Percentiles rank a stretch among this genome's conserved stretches.
phyloP scores from a whole-genome alignment of 2,797 vertebrate genomes.

The Urophycis tenuis region DNA sequence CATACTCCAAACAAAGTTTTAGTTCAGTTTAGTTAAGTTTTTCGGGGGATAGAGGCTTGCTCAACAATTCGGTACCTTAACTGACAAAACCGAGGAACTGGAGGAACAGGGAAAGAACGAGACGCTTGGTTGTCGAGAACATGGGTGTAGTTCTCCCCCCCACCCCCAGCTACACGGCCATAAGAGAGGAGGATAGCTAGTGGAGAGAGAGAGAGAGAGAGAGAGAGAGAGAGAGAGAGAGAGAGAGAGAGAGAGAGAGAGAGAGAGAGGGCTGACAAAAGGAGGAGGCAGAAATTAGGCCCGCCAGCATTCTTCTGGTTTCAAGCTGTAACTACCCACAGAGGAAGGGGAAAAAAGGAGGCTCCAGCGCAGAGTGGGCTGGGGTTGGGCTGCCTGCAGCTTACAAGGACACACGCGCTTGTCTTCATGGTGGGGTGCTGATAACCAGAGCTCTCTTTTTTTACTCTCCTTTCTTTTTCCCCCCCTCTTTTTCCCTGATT shows the following conservation, averaged over 20 bases:
- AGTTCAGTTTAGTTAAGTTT: too few relatives aligned
- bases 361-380: conserved; percentile 75
- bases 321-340: conserved; percentile 86
- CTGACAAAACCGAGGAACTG: background rate
- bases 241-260: conserved; percentile 60
- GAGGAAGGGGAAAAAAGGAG: conserved; percentile 55
- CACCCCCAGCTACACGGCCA: conserved; percentile 49
- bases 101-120: conserved; percentile 45
- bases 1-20: background rate
- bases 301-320: conserved; percentile 96
- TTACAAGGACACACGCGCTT: conserved; percentile 72
- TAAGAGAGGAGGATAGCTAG: conserved; percentile 65
- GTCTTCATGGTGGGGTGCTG: conserved; percentile 71
- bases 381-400: conserved; percentile 81
- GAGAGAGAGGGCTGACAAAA: conserved; percentile 71
- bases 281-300: conserved; percentile 83
- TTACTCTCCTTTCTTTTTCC: conserved; percentile 47
- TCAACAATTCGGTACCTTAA: background rate
- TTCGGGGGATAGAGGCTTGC: background rate
- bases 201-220: conserved; percentile 57
- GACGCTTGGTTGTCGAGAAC: conserved; percentile 50
- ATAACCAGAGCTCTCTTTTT: conserved; percentile 60
- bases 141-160: conserved; percentile 62
- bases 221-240: conserved; percentile 67
- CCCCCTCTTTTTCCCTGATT: conserved; percentile 8